Evolutionary conservation across 1,140 invertebrate genomes (phyloP).

Genomic region (Calosoma granatense): DNA sequence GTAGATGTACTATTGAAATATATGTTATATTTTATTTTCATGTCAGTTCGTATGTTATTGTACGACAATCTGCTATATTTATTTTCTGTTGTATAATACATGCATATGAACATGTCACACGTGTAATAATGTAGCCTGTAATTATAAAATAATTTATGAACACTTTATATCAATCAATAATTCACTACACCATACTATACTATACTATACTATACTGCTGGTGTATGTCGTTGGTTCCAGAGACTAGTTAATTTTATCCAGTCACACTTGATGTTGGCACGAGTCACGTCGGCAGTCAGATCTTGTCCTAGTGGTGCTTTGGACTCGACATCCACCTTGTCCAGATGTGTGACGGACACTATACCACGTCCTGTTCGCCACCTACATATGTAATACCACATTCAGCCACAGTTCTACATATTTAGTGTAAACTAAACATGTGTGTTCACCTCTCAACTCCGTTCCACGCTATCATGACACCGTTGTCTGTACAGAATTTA

Average conservation of each 20-base stretch:
- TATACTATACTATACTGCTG: no score
- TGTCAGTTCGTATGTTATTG: no score
- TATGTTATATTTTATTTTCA: no score
- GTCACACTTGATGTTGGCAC: conserved; percentile 47
- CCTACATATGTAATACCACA: conserved; percentile 33
- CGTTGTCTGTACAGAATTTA: conserved; percentile 94
- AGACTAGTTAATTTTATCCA: conserved; percentile 39
- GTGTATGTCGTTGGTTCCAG: no score
- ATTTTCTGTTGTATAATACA: no score
- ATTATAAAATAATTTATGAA: no score
- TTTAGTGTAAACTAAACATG: conserved; percentile 22
- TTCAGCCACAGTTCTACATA: conserved; percentile 30
- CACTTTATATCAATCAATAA: no score
- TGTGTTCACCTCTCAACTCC: conserved; percentile 65
- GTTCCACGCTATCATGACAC: conserved; percentile 99
- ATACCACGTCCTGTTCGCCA: conserved; percentile 35
- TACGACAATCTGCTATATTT: no score
- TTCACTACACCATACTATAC: no score
- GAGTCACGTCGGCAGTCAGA: conserved; percentile 41
- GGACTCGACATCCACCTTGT: conserved; percentile 38
- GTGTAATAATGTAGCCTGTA: no score
- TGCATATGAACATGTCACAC: no score
- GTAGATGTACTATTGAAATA: no score
- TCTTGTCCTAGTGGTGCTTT: conserved; percentile 45
- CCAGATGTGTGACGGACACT: conserved; percentile 36